Percentiles rank a stretch among this genome's conserved stretches.
Evolutionary conservation across 2,888 invertebrate genomes (phyloP).

Genomic region (Eilema caniola): DNA sequence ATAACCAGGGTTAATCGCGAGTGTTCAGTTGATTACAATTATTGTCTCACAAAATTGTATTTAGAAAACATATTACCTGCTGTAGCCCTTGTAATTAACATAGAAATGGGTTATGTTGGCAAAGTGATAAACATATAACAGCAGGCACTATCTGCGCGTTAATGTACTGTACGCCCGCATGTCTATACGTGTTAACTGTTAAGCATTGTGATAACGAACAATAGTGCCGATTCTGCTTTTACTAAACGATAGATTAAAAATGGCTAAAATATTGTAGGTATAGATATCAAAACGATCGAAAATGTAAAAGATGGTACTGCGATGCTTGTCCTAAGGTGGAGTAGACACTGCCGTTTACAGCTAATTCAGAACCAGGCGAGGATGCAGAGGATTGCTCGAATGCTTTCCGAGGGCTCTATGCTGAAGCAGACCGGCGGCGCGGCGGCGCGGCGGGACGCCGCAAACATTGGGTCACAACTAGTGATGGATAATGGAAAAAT

Average conservation of each 20-base stretch:
- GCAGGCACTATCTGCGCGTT: slow-evolving; percentile 30
- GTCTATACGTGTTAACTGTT: slow-evolving; percentile 11
- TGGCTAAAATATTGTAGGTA: not conserved
- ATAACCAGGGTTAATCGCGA: not conserved
- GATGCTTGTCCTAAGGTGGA: too few species aligned
- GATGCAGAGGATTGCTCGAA: too few species aligned
- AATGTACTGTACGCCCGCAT: slow-evolving; percentile 8
- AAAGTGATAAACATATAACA: not conserved
- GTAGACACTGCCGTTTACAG: too few species aligned
- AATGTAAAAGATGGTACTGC: too few species aligned
- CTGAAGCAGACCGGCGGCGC: too few species aligned
- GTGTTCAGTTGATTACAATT: too few species aligned
- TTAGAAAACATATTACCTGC: not conserved
- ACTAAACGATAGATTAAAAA: not conserved
- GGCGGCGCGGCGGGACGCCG: too few species aligned
- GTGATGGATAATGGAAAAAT: too few species aligned
- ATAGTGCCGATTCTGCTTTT: not conserved
- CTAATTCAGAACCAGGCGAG: too few species aligned
- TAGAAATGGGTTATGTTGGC: not conserved
- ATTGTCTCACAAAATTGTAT: not conserved
- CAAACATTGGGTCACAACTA: too few species aligned
- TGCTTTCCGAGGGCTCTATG: too few species aligned
- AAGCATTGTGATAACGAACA: slow-evolving; percentile 5
- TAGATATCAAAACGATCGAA: not conserved
- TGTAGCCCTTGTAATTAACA: not conserved